Percentiles rank a stretch among this genome's conserved stretches.
These are phyloP conservation scores for Lateolabrax maculatus DNA, from an alignment of 2,797 vertebrate species.

Conservation along the genomic window DNA sequence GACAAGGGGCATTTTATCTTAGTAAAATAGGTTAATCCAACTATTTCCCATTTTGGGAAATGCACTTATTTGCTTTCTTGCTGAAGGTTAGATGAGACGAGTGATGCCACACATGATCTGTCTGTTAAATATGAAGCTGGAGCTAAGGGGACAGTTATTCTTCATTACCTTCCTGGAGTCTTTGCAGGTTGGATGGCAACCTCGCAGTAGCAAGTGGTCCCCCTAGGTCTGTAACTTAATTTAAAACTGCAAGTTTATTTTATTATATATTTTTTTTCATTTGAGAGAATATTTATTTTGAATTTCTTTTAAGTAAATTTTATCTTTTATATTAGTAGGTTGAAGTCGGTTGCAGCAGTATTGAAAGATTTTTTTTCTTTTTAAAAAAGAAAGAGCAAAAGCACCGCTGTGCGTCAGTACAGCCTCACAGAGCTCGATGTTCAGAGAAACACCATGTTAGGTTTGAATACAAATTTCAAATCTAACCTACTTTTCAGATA, in stretches of 20 bases:
- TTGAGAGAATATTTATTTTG: too few relatives aligned
- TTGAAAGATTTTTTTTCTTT: too few relatives aligned
- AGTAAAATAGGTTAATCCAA: background rate
- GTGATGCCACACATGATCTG: background rate
- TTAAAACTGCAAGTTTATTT: too few relatives aligned
- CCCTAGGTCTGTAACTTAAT: too few relatives aligned
- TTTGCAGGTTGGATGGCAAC: background rate
- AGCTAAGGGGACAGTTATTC: background rate
- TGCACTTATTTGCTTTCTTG: background rate
- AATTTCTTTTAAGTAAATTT: too few relatives aligned
- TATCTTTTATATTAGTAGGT: too few relatives aligned
- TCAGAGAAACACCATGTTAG: background rate
- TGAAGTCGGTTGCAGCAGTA: too few relatives aligned
- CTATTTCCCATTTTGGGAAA: background rate
- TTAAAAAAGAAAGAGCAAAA: too few relatives aligned
- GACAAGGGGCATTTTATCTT: too few relatives aligned
- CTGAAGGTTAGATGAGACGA: background rate
- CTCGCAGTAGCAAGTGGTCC: too few relatives aligned
- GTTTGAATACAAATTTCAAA: conserved; percentile 23
- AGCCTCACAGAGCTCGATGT: background rate
- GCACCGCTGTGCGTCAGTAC: background rate
- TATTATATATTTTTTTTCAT: too few relatives aligned
- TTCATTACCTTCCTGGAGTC: background rate
- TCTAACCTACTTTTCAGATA: conserved; percentile 26
- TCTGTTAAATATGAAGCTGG: background rate